Conservation (phyloP, 2,888 invertebrate genomes). For the Cabera pusaria region DNA sequence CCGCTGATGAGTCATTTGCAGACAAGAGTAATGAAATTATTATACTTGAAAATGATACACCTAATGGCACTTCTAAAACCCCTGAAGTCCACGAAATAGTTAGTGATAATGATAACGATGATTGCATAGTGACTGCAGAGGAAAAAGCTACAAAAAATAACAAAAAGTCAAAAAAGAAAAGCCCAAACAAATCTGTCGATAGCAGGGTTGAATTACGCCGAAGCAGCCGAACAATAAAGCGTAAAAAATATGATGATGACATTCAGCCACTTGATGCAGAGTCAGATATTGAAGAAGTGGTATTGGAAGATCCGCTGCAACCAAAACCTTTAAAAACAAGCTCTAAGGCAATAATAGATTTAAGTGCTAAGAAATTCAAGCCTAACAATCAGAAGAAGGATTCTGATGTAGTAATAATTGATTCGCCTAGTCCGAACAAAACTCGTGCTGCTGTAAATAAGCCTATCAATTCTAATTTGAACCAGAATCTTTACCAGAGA, state of each 20-base stretch:
- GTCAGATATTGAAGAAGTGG: conserved; percentile 86
- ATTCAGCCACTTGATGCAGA: conserved; percentile 80
- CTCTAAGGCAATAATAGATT: conserved; percentile 87
- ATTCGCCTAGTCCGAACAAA: conserved; percentile 86
- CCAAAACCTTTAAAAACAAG: conserved; percentile 78
- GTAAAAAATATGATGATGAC: conserved; percentile 82
- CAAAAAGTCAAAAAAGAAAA: conserved; percentile 16
- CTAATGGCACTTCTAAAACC: conserved; percentile 50
- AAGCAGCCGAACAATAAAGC: conserved; percentile 71
- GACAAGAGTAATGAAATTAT: conserved; percentile 49
- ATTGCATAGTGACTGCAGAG: conserved; percentile 56
- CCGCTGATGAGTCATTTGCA: conserved; percentile 49
- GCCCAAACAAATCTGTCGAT: conserved; percentile 24
- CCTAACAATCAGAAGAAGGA: conserved; percentile 83
- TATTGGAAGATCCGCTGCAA: conserved; percentile 81
- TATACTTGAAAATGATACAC: conserved; percentile 46
- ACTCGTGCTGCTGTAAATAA: conserved; percentile 83
- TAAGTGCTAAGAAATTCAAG: conserved; percentile 82
- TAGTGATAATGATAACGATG: conserved; percentile 57
- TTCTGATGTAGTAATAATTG: conserved; percentile 89
- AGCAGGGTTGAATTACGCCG: conserved; percentile 51
- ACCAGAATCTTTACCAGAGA: conserved; percentile 83
- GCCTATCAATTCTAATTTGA: conserved; percentile 37
- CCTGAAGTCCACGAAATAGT: conserved; percentile 67
- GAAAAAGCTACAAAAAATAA: conserved; percentile 16